Percentiles rank a stretch among this genome's conserved stretches.
phyloP scores from a whole-genome alignment of 37 sponge, comb jelly and placozoan genomes.

The Tethya wilhelma region DNA sequence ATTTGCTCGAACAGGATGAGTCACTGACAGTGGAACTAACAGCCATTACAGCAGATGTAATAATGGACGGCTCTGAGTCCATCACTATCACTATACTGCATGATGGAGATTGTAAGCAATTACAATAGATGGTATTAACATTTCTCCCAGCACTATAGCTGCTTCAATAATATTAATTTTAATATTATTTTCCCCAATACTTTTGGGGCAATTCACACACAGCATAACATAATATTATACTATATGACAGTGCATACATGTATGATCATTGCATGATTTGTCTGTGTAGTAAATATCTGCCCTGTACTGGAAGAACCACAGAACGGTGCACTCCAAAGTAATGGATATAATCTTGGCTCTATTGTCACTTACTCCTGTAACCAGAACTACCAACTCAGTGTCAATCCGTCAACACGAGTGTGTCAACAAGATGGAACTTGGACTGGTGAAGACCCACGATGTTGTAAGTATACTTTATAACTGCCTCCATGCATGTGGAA shows the following conservation, averaged over 20 bases:
- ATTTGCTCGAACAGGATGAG: not conserved
- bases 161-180: no score
- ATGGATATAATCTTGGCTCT: not conserved
- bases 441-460: not conserved
- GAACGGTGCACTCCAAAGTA: not conserved
- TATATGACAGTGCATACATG: no score
- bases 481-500: no score
- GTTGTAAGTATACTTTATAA: not conserved
- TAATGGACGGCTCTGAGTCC: not conserved
- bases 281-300: no score
- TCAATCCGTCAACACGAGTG: not conserved
- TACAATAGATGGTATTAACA: no score
- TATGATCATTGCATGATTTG: no score
- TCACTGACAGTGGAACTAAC: not conserved
- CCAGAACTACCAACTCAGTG: not conserved
- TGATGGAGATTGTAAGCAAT: not conserved
- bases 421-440: not conserved
- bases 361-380: not conserved
- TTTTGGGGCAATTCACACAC: no score
- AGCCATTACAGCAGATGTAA: not conserved
- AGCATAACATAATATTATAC: no score
- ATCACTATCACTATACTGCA: not conserved
- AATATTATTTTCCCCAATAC: no score
- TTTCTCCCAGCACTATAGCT: no score
- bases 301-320: not conserved